Evolutionary conservation across 2,888 invertebrate species (phyloP).

Genomic region (Leucoptera coffeella): DNA sequence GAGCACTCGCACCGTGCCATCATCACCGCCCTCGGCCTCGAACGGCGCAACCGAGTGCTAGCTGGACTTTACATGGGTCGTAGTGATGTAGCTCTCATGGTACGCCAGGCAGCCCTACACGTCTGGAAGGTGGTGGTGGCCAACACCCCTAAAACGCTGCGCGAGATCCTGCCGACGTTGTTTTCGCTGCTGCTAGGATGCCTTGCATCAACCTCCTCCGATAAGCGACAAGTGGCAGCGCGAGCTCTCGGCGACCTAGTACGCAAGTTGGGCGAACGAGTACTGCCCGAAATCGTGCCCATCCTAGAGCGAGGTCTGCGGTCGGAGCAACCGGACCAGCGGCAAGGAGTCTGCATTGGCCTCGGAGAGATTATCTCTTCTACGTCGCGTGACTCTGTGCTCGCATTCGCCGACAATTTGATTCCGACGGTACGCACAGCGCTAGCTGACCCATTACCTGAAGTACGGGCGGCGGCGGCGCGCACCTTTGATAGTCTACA

Average conservation of each 20-base stretch:
- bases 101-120: slow-evolving; percentile 94
- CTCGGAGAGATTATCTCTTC: slow-evolving; percentile 97
- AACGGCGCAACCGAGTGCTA: slow-evolving; percentile 85
- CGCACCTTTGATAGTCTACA: slow-evolving; percentile 95
- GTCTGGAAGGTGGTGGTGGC: slow-evolving; percentile 99
- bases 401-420: slow-evolving; percentile 55
- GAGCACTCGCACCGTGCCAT: slow-evolving; percentile 92
- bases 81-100: slow-evolving; percentile 94
- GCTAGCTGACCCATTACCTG: slow-evolving; percentile 86
- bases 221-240: slow-evolving; percentile 94
- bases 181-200: slow-evolving; percentile 90
- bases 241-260: slow-evolving; percentile 95
- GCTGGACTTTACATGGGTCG: slow-evolving; percentile 96
- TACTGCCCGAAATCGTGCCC: slow-evolving; percentile 96
- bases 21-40: slow-evolving; percentile 79
- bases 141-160: slow-evolving; percentile 92
- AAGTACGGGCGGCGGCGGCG: slow-evolving; percentile 91
- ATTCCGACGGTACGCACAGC: slow-evolving; percentile 53
- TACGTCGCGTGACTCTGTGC: slow-evolving; percentile 89
- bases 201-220: slow-evolving; percentile 92
- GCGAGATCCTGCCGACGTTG: slow-evolving; percentile 92
- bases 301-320: slow-evolving; percentile 91
- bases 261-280: slow-evolving; percentile 92
- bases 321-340: slow-evolving; percentile 87
- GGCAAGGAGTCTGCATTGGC: slow-evolving; percentile 98